These are phyloP conservation scores for Thyatira batis DNA, from an alignment of 2,888 invertebrate species.

Conservation along the genomic window DNA sequence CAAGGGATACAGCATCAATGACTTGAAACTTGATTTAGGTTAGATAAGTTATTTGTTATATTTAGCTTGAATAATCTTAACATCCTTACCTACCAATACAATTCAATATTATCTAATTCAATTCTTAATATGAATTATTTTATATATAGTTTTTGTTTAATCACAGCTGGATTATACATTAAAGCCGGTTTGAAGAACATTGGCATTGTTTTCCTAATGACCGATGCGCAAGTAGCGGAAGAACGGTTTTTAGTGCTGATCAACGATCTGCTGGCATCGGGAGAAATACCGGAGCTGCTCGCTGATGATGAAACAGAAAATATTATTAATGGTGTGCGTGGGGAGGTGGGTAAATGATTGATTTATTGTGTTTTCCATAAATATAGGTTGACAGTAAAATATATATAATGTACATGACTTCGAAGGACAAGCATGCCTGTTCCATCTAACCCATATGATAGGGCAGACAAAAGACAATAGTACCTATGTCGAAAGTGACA, in stretches of 20 bases:
- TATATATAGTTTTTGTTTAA: background rate
- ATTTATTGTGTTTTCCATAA: background rate
- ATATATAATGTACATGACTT: conserved; percentile 4
- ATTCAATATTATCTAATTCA: too few relatives aligned
- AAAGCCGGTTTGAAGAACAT: conserved; percentile 94
- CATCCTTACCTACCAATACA: too few relatives aligned
- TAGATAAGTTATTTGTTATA: conserved; percentile 14
- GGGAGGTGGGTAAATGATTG: conserved; percentile 79
- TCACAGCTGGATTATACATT: conserved; percentile 87
- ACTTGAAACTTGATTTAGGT: conserved; percentile 88
- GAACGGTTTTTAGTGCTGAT: conserved; percentile 95
- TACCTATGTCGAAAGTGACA: too few relatives aligned
- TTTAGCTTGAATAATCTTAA: background rate
- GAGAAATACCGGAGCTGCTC: conserved; percentile 95
- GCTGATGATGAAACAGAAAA: conserved; percentile 96
- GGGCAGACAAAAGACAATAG: too few relatives aligned
- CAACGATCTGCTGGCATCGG: conserved; percentile 96
- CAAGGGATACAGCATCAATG: conserved; percentile 92
- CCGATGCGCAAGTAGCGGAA: conserved; percentile 95
- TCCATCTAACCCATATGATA: too few relatives aligned
- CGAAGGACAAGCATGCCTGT: too few relatives aligned
- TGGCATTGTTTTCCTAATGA: conserved; percentile 94
- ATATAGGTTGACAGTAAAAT: background rate
- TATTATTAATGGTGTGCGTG: conserved; percentile 88
- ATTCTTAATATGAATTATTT: too few relatives aligned